These are phyloP conservation scores for Panulirus ornatus DNA, from an alignment of 1,140 invertebrate genomes.

Conservation along the genomic window DNA sequence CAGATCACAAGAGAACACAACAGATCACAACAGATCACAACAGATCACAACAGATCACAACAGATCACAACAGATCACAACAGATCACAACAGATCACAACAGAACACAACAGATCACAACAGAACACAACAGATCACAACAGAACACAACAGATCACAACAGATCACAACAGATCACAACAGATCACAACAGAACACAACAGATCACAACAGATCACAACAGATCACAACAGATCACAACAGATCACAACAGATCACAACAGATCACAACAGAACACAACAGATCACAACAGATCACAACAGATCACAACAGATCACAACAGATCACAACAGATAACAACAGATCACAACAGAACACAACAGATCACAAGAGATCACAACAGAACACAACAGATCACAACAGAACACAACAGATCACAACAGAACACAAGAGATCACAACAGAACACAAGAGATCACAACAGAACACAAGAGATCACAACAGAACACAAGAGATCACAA, in stretches of 20 bases:
- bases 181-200: constrained; percentile 10
- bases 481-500: too few relatives aligned
- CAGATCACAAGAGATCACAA: too few relatives aligned
- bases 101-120: background rate
- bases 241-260: background rate
- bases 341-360: too few relatives aligned
- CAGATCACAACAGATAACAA: too few relatives aligned
- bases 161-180: constrained; percentile 11
- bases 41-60: constrained; percentile 13
- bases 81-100: background rate
- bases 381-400: too few relatives aligned
- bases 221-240: constrained; percentile 6
- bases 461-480: too few relatives aligned
- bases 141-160: background rate
- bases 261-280: too few relatives aligned
- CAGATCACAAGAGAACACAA: constrained; percentile 1
- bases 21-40: background rate
- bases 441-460: too few relatives aligned
- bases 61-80: background rate
- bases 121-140: background rate
- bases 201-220: background rate
- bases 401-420: too few relatives aligned
- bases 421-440: too few relatives aligned
- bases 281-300: too few relatives aligned
- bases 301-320: too few relatives aligned